Evolutionary conservation across 2,888 invertebrate species (phyloP).

Genomic region (Poecilobothrus nobilitatus): DNA sequence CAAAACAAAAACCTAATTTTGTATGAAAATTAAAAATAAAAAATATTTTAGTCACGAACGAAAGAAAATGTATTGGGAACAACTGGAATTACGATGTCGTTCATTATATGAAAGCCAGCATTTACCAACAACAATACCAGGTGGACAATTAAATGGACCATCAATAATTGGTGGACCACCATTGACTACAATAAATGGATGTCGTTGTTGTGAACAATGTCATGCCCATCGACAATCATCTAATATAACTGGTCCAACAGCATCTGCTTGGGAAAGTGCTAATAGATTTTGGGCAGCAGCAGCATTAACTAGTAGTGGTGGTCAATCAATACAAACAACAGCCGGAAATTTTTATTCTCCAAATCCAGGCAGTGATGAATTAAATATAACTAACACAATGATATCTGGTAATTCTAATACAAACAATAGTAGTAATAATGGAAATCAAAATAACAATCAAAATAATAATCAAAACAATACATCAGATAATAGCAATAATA

Average conservation of each 20-base stretch:
- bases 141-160: constrained; percentile 33
- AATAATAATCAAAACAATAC: neutral
- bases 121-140: constrained; percentile 31
- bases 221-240: constrained; percentile 46
- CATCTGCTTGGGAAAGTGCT: constrained; percentile 49
- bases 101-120: constrained; percentile 56
- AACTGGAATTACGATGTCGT: constrained; percentile 73
- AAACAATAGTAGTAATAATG: constrained; percentile 7
- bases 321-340: constrained; percentile 47
- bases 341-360: constrained; percentile 78
- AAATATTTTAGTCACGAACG: constrained; percentile 65
- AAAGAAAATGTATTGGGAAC: constrained; percentile 93
- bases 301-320: constrained; percentile 12
- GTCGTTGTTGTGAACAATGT: constrained; percentile 65
- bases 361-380: constrained; percentile 59
- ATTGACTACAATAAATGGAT: constrained; percentile 39
- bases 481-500: constrained; percentile 7
- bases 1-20: neutral
- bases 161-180: constrained; percentile 42
- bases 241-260: constrained; percentile 36
- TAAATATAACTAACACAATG: constrained; percentile 26
- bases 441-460: constrained; percentile 9
- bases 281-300: constrained; percentile 47
- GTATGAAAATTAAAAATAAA: constrained; percentile 14
- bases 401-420: constrained; percentile 34